These are phyloP conservation scores for Bovichtus variegatus DNA, from an alignment of 2,797 vertebrate genomes.

Conservation along the genomic window DNA sequence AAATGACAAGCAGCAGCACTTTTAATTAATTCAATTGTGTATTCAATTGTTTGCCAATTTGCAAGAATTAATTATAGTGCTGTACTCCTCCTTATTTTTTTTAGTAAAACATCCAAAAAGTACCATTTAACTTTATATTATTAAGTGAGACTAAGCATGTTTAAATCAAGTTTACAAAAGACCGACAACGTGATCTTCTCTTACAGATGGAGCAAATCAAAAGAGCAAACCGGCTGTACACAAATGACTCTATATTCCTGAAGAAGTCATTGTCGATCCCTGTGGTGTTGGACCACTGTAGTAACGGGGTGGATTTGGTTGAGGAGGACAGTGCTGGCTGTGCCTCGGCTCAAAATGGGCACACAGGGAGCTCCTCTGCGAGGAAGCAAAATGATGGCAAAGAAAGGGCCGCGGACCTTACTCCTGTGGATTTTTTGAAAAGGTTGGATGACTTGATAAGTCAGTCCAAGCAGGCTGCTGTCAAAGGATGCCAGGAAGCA, in stretches of 20 bases:
- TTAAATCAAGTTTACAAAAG: neutral
- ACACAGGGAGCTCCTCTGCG: conserved; percentile 4
- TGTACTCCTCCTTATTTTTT: too few species aligned
- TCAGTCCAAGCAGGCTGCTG: conserved; percentile 89
- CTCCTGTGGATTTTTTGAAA: conserved; percentile 89
- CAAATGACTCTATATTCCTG: conserved; percentile 94
- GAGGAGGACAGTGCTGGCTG: conserved; percentile 38
- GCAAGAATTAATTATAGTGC: neutral
- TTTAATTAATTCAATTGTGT: neutral
- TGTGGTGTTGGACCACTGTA: conserved; percentile 67
- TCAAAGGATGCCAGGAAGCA: conserved; percentile 81
- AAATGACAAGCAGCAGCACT: neutral
- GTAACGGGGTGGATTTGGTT: conserved; percentile 57
- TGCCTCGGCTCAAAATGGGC: conserved; percentile 42
- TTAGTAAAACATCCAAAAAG: too few species aligned
- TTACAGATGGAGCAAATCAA: conserved; percentile 94
- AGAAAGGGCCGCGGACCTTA: conserved; percentile 71
- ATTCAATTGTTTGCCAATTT: neutral
- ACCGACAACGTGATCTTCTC: neutral
- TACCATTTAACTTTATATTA: neutral
- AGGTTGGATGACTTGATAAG: conserved; percentile 90
- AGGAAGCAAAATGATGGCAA: neutral
- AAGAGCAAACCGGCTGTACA: conserved; percentile 92
- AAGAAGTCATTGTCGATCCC: conserved; percentile 92
- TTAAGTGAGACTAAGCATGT: neutral